phyloP scores from a whole-genome alignment of 2,113 vertebrate species.

The Pyrgilauda ruficollis region DNA sequence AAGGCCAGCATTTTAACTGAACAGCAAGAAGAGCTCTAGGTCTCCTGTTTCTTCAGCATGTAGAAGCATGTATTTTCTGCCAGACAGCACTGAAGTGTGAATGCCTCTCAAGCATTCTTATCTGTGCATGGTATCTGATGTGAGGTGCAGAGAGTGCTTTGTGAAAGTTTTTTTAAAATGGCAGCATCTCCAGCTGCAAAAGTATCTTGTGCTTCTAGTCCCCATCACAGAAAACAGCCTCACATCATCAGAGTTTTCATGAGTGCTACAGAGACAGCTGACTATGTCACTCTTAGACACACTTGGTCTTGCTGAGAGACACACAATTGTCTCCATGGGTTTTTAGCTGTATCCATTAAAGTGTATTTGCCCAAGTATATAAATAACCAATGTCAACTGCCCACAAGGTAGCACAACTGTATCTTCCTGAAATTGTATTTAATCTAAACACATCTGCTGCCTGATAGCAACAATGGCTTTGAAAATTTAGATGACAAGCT shows the following conservation, averaged over 20 bases:
- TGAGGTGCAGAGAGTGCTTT: not conserved
- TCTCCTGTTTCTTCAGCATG: not conserved
- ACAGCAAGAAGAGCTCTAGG: not conserved
- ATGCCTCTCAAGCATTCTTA: constrained; percentile 8
- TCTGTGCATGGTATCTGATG: not conserved
- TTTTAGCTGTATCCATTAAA: not conserved
- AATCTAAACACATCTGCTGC: not conserved
- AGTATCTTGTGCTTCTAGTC: not conserved
- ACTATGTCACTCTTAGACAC: not conserved
- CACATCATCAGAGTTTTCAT: not conserved
- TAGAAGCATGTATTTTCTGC: not conserved
- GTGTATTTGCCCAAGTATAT: not conserved
- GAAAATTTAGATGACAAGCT: not conserved
- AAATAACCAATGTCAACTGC: not conserved
- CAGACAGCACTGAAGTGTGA: not conserved
- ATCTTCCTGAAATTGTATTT: not conserved
- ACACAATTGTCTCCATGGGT: not conserved
- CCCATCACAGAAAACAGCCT: not conserved
- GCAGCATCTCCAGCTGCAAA: not conserved
- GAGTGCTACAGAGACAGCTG: not conserved
- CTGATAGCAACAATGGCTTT: not conserved
- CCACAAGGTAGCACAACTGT: not conserved
- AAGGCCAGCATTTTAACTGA: not conserved
- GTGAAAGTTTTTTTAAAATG: not conserved
- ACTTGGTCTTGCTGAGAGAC: not conserved